Percentiles rank a stretch among this genome's conserved stretches.
These are phyloP conservation scores for Tachypleus tridentatus DNA, from an alignment of 1,140 invertebrate genomes.

Conservation along the genomic window DNA sequence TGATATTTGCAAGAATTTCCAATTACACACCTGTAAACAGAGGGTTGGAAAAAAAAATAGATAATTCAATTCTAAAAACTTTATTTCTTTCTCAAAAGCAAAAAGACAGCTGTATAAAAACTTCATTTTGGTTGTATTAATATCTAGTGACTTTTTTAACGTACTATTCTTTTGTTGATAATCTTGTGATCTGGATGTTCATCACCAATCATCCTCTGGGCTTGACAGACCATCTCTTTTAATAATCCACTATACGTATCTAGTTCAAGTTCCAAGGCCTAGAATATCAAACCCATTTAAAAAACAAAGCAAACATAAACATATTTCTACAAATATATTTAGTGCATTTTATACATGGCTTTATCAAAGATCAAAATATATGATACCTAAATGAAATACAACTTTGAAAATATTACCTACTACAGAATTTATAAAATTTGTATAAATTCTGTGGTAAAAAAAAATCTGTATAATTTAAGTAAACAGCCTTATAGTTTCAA, in stretches of 20 bases:
- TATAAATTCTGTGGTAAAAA: too few relatives aligned
- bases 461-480: too few relatives aligned
- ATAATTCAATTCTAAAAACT: conserved; percentile 27
- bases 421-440: too few relatives aligned
- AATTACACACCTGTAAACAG: background rate
- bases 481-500: too few relatives aligned
- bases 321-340: conserved; percentile 10
- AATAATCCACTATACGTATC: conserved; percentile 88
- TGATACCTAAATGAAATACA: too few relatives aligned
- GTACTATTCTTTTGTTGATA: conserved; percentile 58
- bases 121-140: too few relatives aligned
- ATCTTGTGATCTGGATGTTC: conserved; percentile 59
- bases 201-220: conserved; percentile 54
- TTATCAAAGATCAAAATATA: too few relatives aligned
- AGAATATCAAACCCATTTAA: conserved; percentile 16
- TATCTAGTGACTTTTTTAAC: background rate
- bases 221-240: conserved; percentile 77
- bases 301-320: conserved; percentile 20
- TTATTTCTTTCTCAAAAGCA: too few relatives aligned
- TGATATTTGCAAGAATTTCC: too few relatives aligned
- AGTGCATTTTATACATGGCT: too few relatives aligned
- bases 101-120: too few relatives aligned
- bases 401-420: too few relatives aligned
- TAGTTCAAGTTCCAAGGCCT: conserved; percentile 79
- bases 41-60: background rate